These are phyloP conservation scores for Vanessa atalanta DNA, from an alignment of 1,140 invertebrate species.

Conservation along the genomic window DNA sequence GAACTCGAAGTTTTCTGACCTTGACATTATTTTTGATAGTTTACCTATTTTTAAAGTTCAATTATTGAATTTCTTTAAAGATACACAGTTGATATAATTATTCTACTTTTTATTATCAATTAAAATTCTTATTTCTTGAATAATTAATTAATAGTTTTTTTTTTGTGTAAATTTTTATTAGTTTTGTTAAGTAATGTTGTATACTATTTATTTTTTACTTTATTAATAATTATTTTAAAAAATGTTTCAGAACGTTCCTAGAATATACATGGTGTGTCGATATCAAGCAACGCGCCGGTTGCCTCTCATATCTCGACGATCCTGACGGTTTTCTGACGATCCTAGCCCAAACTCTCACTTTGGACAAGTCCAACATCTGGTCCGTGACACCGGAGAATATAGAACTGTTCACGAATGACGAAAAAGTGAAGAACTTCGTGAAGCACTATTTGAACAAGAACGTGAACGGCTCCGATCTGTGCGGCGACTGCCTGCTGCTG, in stretches of 20 bases:
- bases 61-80: no score
- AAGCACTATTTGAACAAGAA: conserved; percentile 83
- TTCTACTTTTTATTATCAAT: not conserved
- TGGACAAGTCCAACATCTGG: conserved; percentile 88
- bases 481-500: conserved; percentile 58
- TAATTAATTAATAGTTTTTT: no score
- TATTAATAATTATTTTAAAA: not conserved
- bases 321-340: conserved; percentile 92
- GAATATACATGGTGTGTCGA: conserved; percentile 87
- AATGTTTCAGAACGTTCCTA: conserved; percentile 82
- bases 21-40: no score
- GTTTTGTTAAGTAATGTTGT: no score
- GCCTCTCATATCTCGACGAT: conserved; percentile 93
- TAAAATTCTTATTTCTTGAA: no score
- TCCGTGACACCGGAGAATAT: conserved; percentile 83
- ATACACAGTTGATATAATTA: not conserved
- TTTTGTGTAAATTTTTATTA: no score
- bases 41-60: no score
- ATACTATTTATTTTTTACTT: no score
- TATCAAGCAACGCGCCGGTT: conserved; percentile 94
- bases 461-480: conserved; percentile 36
- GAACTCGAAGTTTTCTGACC: no score
- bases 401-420: conserved; percentile 85
- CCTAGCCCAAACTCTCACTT: conserved; percentile 90
- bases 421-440: conserved; percentile 84